Evolutionary conservation across 2,797 vertebrate species (phyloP), one percentile per base, ranked within the genome.

Genomic region (Pitangus sulphuratus): DNA sequence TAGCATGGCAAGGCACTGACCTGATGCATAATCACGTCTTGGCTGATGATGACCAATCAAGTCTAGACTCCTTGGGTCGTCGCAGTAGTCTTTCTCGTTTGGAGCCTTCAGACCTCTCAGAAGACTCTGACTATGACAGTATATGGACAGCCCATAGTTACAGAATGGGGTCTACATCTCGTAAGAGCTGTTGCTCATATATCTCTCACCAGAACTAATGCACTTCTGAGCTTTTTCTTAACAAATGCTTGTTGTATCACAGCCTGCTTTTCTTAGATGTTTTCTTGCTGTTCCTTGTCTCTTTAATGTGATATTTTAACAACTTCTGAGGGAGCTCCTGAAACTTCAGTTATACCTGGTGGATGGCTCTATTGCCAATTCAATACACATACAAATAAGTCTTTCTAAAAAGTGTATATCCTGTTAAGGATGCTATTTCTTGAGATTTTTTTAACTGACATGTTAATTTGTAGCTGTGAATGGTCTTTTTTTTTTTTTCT

Each of bases 11-110:
- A 98, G 99, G 99, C 98, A 99, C 99, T 95, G 99, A 99, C 98
- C 99, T 99, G 99, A 99, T 99, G 99, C 99, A 99, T 99, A 99
- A 99, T 98, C 99, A 99, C 96, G 99, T 99, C 98, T 98, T 99
- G 98, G 99, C 98, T 90, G 99, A 99, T 96, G 98, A 98, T 98
- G 99, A 99, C 98, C 99, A 99, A 98, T 98, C 99, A 98, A 98
- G 98, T 91, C 97, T 98, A 98, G 99, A 99, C 98, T 98, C 98
- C 95, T 98, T 99, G 94, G 99, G 99, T 98, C 99, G 99, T 97
- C 99, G 99, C 98, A 99, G 99, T 99, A 99, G 99, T 96, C 98
- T 99, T 97, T 99, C 99, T 84, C 98, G 99, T 97, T 98, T 99
- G 97, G 99, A 99, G 96, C 98, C 99, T 98, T 99, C 99, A 97